phyloP scores from a whole-genome alignment of 2,113 vertebrate genomes.

The Antigone vipio region DNA sequence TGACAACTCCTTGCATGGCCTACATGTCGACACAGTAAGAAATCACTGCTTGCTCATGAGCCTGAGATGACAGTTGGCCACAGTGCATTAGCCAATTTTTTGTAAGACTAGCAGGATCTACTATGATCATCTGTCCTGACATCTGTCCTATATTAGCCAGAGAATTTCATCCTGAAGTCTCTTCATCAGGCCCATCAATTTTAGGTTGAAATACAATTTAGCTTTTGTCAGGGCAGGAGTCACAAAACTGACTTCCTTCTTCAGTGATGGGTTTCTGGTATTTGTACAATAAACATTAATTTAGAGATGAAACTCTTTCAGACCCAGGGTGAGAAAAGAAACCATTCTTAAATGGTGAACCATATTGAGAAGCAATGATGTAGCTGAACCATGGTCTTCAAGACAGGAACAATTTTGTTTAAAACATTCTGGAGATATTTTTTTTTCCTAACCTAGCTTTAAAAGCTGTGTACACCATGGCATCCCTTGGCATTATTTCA shows the following conservation, averaged over 20 bases:
- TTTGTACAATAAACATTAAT: background rate
- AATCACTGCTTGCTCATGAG: background rate
- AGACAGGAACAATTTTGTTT: background rate
- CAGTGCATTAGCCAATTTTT: background rate
- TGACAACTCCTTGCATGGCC: background rate
- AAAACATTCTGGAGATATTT: background rate
- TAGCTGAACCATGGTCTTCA: background rate
- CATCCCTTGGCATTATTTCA: background rate
- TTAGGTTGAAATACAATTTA: background rate
- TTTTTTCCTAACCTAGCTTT: background rate
- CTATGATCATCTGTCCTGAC: background rate
- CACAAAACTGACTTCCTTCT: background rate
- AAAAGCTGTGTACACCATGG: background rate
- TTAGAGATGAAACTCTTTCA: background rate
- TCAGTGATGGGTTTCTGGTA: background rate
- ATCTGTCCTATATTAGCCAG: background rate
- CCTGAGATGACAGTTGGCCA: background rate
- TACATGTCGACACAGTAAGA: fast-evolving
- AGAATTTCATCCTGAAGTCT: background rate
- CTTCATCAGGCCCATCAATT: background rate
- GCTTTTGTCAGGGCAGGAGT: background rate
- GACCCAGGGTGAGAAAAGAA: background rate
- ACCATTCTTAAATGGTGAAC: background rate
- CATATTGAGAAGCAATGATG: background rate
- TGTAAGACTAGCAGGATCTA: background rate